Evolutionary conservation across 2,113 vertebrate genomes (phyloP), one percentile per base, ranked within the genome.

Genomic region (Calyptommatus sinebrachiatus): DNA sequence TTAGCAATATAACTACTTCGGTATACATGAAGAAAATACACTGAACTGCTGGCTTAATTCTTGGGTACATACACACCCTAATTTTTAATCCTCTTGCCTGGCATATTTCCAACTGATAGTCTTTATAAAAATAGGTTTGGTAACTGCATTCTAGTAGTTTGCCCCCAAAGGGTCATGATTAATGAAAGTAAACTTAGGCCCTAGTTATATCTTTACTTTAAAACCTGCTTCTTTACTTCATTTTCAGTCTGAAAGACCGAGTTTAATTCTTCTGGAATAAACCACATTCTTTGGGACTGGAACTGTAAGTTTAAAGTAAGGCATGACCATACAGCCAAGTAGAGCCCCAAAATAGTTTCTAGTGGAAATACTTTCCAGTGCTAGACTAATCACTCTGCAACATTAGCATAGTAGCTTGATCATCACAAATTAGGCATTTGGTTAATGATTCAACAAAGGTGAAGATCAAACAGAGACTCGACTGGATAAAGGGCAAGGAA

Each of bases 21-120:
- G 93, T 94, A 92, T 91, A 89, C 94, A 93, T 92, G 94, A 92
- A 90, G 94, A 94, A 93, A 92, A 94, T 94, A 93, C 93, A 93
- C 91, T 92, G 92, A 88, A 89, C 78, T 87, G 91, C 84, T 92
- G 11, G 87, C 90, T 89, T 92, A 88, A 79, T 84, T 92, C 84
- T 91, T 85, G 82, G 57, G 66, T 88, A 70, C 71, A 88, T 81
- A 29, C 65, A 24, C 53, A 65, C 63, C 63, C 63, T 20, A 81
- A 77, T 80, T 20, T 48, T 8, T 29, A 48, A 20, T 89, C 48
- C 68, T 8, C 1, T 16, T 70, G 46, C 46, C 73, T 66, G 63
- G 20, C 86, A 74, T 1, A 8, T 85, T 87, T 89, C 2, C 73
- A 66, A 60, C 71, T 0, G 0, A 76, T 80, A 26, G 77, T 71